A percentile compares a stretch with the other conserved stretches of the same genome.
Evolutionary conservation across 2,113 vertebrate species (phyloP).

Genomic region (Cnemophilus loriae): DNA sequence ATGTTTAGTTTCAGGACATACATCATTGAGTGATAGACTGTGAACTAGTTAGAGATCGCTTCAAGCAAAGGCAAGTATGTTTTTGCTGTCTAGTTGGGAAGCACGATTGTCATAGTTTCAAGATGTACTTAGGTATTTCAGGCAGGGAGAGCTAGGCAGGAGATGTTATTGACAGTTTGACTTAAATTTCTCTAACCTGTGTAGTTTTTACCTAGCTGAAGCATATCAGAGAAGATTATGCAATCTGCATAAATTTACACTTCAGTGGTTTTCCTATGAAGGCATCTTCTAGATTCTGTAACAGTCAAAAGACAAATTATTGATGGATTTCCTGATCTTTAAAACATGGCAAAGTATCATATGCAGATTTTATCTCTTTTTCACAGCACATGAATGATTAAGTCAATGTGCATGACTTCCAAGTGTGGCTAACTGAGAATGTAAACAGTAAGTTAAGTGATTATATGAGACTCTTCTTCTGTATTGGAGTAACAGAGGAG

Average conservation of each 20-base stretch:
- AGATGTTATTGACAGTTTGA: neutral
- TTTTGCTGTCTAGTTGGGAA: neutral
- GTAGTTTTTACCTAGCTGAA: neutral
- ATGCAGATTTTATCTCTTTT: neutral
- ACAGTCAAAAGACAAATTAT: neutral
- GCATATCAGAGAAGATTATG: neutral
- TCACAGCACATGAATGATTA: neutral
- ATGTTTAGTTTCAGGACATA: neutral
- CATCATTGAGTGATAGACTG: neutral
- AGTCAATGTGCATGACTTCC: neutral
- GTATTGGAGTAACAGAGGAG: neutral
- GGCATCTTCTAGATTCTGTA: neutral
- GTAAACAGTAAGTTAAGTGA: neutral
- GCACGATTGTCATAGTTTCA: neutral
- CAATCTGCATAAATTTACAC: neutral
- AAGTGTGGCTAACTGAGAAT: neutral
- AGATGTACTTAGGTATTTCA: neutral
- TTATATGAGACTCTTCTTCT: neutral
- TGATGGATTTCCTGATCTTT: neutral
- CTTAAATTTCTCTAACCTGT: neutral
- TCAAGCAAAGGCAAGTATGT: neutral
- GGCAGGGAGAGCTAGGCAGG: neutral
- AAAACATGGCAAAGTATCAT: neutral
- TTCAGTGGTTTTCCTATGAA: neutral
- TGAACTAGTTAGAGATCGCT: neutral